These are phyloP conservation scores for Acrobasis suavella DNA, from an alignment of 2,888 invertebrate species.

Conservation along the genomic window DNA sequence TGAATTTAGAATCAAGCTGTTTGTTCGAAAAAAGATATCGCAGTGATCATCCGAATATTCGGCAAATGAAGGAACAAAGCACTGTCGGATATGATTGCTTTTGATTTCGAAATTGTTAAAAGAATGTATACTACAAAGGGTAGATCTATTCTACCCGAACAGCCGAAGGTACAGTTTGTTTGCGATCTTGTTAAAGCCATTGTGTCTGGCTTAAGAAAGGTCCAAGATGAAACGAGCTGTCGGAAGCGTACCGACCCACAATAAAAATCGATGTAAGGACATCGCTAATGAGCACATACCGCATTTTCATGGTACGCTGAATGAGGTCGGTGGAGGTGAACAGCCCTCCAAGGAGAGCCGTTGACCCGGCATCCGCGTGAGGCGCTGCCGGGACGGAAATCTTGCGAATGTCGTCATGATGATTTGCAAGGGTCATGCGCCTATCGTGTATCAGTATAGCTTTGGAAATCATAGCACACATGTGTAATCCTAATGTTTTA, in stretches of 20 bases:
- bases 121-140: too few relatives aligned
- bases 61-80: too few relatives aligned
- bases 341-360: conserved; percentile 77
- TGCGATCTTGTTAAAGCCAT: too few relatives aligned
- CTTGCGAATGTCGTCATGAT: conserved; percentile 23
- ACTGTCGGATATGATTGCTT: too few relatives aligned
- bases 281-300: conserved; percentile 16
- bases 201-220: not conserved
- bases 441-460: not conserved
- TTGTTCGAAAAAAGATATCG: conserved; percentile 36
- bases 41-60: not conserved
- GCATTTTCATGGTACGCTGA: conserved; percentile 35
- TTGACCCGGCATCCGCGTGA: conserved; percentile 72
- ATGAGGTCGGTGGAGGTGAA: conserved; percentile 75
- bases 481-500: too few relatives aligned
- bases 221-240: not conserved
- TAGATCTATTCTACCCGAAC: too few relatives aligned
- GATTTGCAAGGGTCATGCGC: conserved; percentile 18
- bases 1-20: conserved; percentile 53
- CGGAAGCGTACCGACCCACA: conserved; percentile 27
- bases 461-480: not conserved
- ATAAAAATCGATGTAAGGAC: conserved; percentile 17
- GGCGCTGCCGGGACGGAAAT: conserved; percentile 39
- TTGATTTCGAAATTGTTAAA: too few relatives aligned
- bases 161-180: too few relatives aligned